phyloP scores from a whole-genome alignment of 2,113 vertebrate genomes.

The Camelus bactrianus region DNA sequence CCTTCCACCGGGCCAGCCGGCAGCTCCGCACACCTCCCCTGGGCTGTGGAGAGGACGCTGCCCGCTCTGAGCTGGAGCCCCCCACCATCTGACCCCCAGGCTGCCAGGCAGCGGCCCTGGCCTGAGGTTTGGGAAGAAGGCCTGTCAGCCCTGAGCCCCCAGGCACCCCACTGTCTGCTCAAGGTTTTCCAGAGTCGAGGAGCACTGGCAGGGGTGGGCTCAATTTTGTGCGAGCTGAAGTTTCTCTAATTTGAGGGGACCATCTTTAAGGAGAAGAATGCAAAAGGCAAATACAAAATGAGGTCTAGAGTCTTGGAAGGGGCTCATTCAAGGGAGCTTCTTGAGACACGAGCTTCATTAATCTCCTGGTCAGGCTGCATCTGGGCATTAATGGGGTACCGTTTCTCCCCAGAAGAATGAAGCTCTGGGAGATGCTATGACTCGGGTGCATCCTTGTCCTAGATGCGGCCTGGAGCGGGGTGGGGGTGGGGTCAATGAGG shows the following conservation, averaged over 20 bases:
- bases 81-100: neutral
- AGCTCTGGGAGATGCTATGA: neutral
- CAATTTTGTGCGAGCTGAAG: neutral
- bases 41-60: neutral
- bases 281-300: neutral
- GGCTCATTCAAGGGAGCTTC: neutral
- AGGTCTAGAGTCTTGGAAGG: neutral
- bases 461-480: neutral
- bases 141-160: neutral
- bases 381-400: neutral
- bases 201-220: neutral
- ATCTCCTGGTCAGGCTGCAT: neutral
- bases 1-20: neutral
- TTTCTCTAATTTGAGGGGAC: neutral
- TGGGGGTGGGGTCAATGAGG: neutral
- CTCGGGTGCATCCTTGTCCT: neutral
- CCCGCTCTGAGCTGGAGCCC: neutral
- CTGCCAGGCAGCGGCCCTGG: neutral
- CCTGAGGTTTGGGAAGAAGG: neutral
- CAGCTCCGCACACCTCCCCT: rapidly evolving
- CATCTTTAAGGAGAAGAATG: neutral
- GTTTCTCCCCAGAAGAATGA: neutral
- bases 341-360: neutral
- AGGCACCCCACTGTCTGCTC: neutral
- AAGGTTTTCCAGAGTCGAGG: neutral